A percentile compares a stretch with the other conserved stretches of the same genome.
Evolutionary conservation across 2,113 vertebrate genomes (phyloP).

Genomic region (Sinocyclocheilus anshuiensis): DNA sequence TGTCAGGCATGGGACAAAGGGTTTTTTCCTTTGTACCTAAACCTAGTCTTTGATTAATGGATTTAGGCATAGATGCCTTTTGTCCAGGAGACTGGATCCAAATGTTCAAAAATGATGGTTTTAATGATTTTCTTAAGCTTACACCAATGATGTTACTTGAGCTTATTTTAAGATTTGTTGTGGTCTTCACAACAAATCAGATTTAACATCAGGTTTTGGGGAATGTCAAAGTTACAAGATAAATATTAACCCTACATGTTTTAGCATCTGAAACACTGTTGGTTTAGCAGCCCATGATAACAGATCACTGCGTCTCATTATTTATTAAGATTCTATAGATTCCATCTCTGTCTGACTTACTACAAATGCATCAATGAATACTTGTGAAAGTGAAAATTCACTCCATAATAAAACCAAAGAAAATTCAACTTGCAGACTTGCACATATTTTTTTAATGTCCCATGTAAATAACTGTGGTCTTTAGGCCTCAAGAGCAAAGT

Average conservation of each 20-base stretch:
- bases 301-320: constrained; percentile 40
- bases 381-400: constrained; percentile 24
- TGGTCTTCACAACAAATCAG: background rate
- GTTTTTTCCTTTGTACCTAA: background rate
- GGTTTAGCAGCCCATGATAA: background rate
- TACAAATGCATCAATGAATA: background rate
- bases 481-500: background rate
- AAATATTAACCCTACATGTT: background rate
- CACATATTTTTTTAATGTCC: background rate
- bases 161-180: background rate
- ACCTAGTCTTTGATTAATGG: background rate
- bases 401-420: constrained; percentile 51
- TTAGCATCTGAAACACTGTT: background rate
- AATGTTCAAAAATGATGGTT: background rate
- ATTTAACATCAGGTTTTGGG: background rate
- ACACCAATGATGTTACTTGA: background rate
- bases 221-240: background rate
- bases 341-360: constrained; percentile 40
- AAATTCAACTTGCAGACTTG: constrained; percentile 3
- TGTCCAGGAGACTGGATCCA: background rate
- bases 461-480: background rate
- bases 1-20: background rate
- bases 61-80: background rate
- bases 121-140: background rate
- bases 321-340: constrained; percentile 57